Evolutionary conservation across 2,113 vertebrate genomes (phyloP).

Genomic region (Malaclemys terrapin): DNA sequence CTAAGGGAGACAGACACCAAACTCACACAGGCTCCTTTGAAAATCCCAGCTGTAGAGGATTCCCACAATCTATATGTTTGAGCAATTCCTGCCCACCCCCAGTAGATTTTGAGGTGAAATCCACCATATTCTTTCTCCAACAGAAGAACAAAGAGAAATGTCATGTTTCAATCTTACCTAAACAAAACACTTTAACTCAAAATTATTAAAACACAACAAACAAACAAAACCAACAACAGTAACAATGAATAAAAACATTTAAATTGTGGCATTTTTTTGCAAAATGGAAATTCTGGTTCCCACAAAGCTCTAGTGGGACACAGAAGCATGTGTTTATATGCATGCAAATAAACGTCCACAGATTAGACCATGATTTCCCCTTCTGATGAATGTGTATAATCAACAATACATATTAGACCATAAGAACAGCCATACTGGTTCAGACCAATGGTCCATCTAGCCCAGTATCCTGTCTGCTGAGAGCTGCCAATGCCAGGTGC

Average conservation of each 20-base stretch:
- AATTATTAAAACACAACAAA: too few species aligned
- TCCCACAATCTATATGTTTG: accelerated
- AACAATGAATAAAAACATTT: background rate
- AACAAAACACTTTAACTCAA: background rate
- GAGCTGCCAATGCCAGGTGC: too few species aligned
- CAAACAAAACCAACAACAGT: background rate
- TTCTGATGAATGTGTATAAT: background rate
- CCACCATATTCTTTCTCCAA: too few species aligned
- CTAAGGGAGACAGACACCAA: background rate
- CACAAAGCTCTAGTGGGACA: background rate
- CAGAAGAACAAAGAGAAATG: too few species aligned
- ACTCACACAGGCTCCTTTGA: background rate
- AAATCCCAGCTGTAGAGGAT: accelerated
- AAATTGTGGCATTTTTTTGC: background rate
- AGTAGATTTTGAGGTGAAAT: too few species aligned
- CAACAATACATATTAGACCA: background rate
- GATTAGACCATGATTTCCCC: background rate
- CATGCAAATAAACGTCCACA: background rate
- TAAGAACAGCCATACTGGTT: too few species aligned
- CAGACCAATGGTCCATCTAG: too few species aligned
- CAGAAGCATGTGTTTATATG: background rate
- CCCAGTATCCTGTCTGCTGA: too few species aligned
- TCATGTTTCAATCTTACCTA: background rate
- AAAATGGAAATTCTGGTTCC: accelerated
- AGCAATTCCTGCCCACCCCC: too few species aligned